A percentile compares a stretch with the other conserved stretches of the same genome.
Evolutionary conservation across 2,113 vertebrate genomes (phyloP).

Genomic region (Sphyrna mokarran): DNA sequence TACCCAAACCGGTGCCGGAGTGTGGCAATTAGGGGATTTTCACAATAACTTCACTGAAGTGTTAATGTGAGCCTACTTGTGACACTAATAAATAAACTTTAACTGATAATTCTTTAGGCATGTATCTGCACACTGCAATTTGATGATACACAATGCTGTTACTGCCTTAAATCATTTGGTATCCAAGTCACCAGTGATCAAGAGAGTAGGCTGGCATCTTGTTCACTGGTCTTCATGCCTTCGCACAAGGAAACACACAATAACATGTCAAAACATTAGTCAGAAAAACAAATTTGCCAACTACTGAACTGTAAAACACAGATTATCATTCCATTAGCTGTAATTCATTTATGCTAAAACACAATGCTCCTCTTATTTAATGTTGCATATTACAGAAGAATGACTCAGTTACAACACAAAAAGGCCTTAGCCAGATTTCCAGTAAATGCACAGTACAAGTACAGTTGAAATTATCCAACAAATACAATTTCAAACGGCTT

Average conservation of each 20-base stretch:
- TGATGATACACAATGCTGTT: background rate
- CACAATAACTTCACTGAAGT: too few species aligned
- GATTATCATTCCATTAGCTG: background rate
- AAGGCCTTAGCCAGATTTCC: background rate
- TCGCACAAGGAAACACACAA: background rate
- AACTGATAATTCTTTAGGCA: background rate
- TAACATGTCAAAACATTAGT: background rate
- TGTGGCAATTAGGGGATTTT: too few species aligned
- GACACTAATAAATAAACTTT: too few species aligned
- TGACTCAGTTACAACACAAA: constrained; percentile 5
- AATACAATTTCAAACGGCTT: background rate
- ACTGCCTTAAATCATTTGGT: background rate
- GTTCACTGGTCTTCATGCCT: background rate
- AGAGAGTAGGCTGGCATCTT: background rate
- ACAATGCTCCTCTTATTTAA: background rate
- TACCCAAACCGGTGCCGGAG: too few species aligned
- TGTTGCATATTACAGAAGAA: background rate
- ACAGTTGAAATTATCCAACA: background rate
- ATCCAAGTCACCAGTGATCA: background rate
- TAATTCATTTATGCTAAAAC: background rate
- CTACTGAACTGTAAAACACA: background rate
- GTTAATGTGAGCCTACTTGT: too few species aligned
- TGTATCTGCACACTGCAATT: background rate
- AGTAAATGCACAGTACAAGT: background rate
- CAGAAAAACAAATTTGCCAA: background rate